Evolutionary conservation across 2,888 invertebrate genomes (phyloP).

Genomic region (Eupithecia exiguata): DNA sequence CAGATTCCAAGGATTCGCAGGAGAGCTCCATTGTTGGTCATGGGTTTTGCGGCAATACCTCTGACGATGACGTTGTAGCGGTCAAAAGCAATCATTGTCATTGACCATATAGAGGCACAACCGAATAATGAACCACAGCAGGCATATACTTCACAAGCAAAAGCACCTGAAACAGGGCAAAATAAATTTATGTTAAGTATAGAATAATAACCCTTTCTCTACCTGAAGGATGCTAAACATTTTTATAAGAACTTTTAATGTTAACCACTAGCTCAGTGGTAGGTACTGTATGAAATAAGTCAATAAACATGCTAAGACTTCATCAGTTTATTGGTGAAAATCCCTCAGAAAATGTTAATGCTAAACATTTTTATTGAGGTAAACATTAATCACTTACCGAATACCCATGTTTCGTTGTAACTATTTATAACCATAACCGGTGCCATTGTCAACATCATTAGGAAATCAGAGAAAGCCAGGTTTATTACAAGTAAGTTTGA

Average conservation of each 20-base stretch:
- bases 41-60: constrained; percentile 92
- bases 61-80: constrained; percentile 97
- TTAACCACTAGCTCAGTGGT: neutral
- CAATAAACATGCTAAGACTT: neutral
- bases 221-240: neutral
- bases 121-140: constrained; percentile 95
- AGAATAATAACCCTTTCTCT: too few species aligned
- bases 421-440: constrained; percentile 93
- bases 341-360: neutral
- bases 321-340: neutral
- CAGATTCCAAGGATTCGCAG: constrained; percentile 91
- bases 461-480: constrained; percentile 94
- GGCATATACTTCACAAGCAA: constrained; percentile 94
- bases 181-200: neutral
- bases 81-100: constrained; percentile 96
- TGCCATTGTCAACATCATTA: constrained; percentile 93
- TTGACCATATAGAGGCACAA: constrained; percentile 95
- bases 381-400: constrained; percentile 78
- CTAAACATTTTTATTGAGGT: neutral
- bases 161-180: constrained; percentile 82
- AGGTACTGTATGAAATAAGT: neutral
- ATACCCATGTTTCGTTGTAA: constrained; percentile 89
- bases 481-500: constrained; percentile 96
- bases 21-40: constrained; percentile 91
- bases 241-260: neutral